phyloP scores from a whole-genome alignment of 2,888 invertebrate genomes.

The Pollenia angustigena region DNA sequence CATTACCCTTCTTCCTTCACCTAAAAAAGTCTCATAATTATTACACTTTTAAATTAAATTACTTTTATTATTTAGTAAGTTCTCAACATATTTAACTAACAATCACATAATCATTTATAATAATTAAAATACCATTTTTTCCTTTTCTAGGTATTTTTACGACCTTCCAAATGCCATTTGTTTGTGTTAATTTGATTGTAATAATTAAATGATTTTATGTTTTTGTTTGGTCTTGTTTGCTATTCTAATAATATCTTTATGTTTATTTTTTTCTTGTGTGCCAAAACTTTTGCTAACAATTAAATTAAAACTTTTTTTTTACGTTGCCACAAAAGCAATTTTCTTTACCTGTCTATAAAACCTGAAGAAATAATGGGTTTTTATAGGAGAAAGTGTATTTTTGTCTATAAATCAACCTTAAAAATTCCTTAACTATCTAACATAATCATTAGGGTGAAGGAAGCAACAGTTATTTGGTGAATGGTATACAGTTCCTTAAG shows the following conservation, averaged over 20 bases:
- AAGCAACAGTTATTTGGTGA: conserved; percentile 65
- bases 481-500: conserved; percentile 46
- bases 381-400: neutral
- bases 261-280: conserved; percentile 17
- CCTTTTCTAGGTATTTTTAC: neutral
- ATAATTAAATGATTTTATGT: conserved; percentile 66
- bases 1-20: neutral
- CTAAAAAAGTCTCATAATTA: neutral
- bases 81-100: neutral
- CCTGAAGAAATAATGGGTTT: neutral
- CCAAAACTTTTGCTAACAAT: conserved; percentile 60
- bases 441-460: conserved; percentile 23
- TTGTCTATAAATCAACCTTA: conserved; percentile 64
- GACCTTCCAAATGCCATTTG: conserved; percentile 44
- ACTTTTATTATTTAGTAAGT: neutral
- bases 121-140: neutral
- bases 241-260: conserved; percentile 51
- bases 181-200: conserved; percentile 67
- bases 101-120: conserved; percentile 4
- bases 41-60: neutral
- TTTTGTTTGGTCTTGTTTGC: conserved; percentile 11
- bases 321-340: conserved; percentile 40
- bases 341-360: conserved; percentile 31
- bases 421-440: conserved; percentile 51
- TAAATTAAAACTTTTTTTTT: conserved; percentile 71